Base-by-base conservation (phyloP, 2,113 vertebrate species). In the Salvelinus sp. region DNA sequence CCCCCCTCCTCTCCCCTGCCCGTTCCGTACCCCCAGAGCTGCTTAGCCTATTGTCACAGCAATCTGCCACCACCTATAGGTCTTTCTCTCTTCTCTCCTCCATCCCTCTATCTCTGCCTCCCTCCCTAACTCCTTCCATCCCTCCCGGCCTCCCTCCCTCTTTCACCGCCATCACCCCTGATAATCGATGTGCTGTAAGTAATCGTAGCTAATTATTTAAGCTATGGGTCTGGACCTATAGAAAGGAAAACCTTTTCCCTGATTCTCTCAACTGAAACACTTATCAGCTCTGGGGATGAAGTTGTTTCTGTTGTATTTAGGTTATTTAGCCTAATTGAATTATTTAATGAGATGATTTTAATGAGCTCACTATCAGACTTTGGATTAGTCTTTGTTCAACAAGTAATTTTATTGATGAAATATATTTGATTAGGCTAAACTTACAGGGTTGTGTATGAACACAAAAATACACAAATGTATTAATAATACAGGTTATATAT, bases 131-230 rank as follows among this genome's bases (percentile, higher is more conserved):
- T 25, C 7, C 38, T 3, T 54, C 47, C 23, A 4, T 27, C 22
- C 44, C 20, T 27, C 65, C 27, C 27, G 14, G 72, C 66, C 47
- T 85, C 83, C 82, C 88, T 87, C 87, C 83, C 82, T 88, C 87
- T 14, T 4, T 75, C 70, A 83, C 86, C 85, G 77, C 76, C 72
- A 94, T 95, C 94, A 93, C 93, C 94, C 93, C 93, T 92, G 93
- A 95, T 95, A 95, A 95, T 97, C 92, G 71, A 93, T 91, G 87
- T 91, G 91, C 89, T 88, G 92, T 54, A 62, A 5, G 5, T 62
- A 93, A 93, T 93, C 90, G 88, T 82, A 82, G 86, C 88, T 96
- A 96, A 97, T 98, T 96, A 96, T 96, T 96, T 95, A 90, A 94
- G 92, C 94, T 92, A 86, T 80, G 88, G 86, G 82, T 73, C 80